These are phyloP conservation scores for Portevinia maculata DNA, from an alignment of 2,888 invertebrate species.

Conservation along the genomic window DNA sequence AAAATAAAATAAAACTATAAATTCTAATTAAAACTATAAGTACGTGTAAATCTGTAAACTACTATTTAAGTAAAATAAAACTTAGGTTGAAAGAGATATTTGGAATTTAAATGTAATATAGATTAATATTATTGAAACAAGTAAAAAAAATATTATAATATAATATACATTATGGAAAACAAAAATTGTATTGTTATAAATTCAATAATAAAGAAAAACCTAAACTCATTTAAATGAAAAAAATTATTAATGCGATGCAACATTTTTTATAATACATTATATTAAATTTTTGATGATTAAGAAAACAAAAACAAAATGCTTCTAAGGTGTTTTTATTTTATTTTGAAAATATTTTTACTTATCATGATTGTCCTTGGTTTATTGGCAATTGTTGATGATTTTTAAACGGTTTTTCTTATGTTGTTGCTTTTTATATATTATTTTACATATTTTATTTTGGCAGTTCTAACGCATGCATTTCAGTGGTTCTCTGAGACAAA, in stretches of 20 bases:
- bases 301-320: slow-evolving; percentile 58
- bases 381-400: slow-evolving; percentile 26
- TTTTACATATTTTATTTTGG: background rate
- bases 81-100: slow-evolving; percentile 66
- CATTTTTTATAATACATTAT: slow-evolving; percentile 66
- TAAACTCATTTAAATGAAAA: slow-evolving; percentile 72
- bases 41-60: slow-evolving; percentile 74
- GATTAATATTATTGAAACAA: slow-evolving; percentile 58
- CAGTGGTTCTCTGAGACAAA: background rate
- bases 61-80: slow-evolving; percentile 64
- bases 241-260: slow-evolving; percentile 57
- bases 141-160: slow-evolving; percentile 48
- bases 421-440: slow-evolving; percentile 26
- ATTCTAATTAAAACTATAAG: slow-evolving; percentile 69
- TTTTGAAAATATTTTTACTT: slow-evolving; percentile 46
- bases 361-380: slow-evolving; percentile 27
- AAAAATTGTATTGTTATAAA: slow-evolving; percentile 73
- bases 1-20: slow-evolving; percentile 56
- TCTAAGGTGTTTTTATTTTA: slow-evolving; percentile 69
- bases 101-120: slow-evolving; percentile 73
- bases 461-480: background rate
- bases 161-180: slow-evolving; percentile 67
- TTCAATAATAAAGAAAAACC: slow-evolving; percentile 74
- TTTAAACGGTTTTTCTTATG: slow-evolving; percentile 29
- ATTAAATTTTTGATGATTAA: slow-evolving; percentile 65